Conservation (phyloP, 2,113 vertebrate genomes). For the Datnioides undecimradiatus region DNA sequence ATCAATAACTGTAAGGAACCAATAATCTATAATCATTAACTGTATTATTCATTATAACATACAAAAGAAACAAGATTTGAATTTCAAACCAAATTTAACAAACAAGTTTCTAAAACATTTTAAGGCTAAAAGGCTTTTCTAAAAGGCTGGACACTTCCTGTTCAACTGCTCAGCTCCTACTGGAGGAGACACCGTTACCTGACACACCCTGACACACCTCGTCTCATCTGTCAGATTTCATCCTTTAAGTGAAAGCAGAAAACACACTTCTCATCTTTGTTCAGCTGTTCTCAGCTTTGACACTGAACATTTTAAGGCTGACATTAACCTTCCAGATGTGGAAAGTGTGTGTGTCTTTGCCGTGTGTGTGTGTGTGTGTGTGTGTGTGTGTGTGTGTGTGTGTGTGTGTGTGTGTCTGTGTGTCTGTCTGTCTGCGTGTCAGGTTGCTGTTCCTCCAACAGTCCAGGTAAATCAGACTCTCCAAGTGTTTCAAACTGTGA, state of each 20-base stretch:
- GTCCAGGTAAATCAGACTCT: constrained; percentile 21
- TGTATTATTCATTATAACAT: neutral
- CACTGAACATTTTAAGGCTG: neutral
- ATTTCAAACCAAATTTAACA: neutral
- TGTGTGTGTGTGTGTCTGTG: neutral
- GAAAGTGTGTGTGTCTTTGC: neutral
- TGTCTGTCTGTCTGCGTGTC: neutral
- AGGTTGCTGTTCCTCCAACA: neutral
- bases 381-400: neutral
- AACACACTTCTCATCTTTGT: neutral
- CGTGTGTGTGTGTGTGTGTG: neutral
- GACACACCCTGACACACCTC: neutral
- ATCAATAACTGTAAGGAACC: neutral
- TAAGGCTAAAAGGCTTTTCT: neutral
- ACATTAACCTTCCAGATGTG: neutral
- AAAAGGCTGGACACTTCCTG: neutral
- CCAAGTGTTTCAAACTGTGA: constrained; percentile 47
- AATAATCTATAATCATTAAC: neutral
- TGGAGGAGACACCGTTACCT: neutral
- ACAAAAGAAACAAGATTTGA: neutral
- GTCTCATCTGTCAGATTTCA: neutral
- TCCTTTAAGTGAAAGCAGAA: neutral
- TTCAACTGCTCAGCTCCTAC: neutral
- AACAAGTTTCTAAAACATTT: constrained; percentile 2
- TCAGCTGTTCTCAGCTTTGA: neutral